Conservation (phyloP, 1,140 invertebrate genomes). For the Tribolium madens region DNA sequence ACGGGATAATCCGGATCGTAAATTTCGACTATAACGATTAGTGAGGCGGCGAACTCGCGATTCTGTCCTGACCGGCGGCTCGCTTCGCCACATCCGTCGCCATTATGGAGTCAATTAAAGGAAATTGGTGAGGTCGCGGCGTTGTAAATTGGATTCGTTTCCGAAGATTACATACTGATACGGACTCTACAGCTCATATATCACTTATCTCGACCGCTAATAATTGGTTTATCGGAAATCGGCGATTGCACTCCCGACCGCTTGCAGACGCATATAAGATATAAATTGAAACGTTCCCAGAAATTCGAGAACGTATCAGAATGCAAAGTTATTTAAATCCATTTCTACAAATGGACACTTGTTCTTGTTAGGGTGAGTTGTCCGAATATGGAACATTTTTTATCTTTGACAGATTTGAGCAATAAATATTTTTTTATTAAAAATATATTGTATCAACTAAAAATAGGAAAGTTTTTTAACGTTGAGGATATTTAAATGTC, state of each 20-base stretch:
- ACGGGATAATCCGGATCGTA: slow-evolving; percentile 23
- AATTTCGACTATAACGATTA: slow-evolving; percentile 50
- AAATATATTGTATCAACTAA: too few relatives aligned
- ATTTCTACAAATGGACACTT: background rate
- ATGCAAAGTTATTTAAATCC: background rate
- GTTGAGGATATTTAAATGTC: too few relatives aligned
- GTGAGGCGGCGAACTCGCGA: slow-evolving; percentile 39
- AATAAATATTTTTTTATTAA: too few relatives aligned
- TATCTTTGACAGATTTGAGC: too few relatives aligned
- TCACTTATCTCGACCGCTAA: slow-evolving; percentile 47
- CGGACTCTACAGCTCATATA: slow-evolving; percentile 48
- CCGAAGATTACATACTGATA: slow-evolving; percentile 57
- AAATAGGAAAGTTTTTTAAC: too few relatives aligned
- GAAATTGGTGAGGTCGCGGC: slow-evolving; percentile 54
- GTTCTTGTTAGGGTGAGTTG: too few relatives aligned
- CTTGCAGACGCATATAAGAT: background rate
- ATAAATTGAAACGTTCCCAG: slow-evolving; percentile 13
- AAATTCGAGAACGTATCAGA: background rate
- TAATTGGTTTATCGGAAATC: slow-evolving; percentile 29
- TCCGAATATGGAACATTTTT: too few relatives aligned
- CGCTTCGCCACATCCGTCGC: slow-evolving; percentile 49
- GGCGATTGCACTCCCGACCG: background rate
- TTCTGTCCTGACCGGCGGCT: slow-evolving; percentile 40
- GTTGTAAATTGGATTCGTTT: slow-evolving; percentile 57
- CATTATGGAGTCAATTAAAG: slow-evolving; percentile 60